phyloP scores from a whole-genome alignment of 2,888 invertebrate genomes.

The Polyommatus iphigenia region DNA sequence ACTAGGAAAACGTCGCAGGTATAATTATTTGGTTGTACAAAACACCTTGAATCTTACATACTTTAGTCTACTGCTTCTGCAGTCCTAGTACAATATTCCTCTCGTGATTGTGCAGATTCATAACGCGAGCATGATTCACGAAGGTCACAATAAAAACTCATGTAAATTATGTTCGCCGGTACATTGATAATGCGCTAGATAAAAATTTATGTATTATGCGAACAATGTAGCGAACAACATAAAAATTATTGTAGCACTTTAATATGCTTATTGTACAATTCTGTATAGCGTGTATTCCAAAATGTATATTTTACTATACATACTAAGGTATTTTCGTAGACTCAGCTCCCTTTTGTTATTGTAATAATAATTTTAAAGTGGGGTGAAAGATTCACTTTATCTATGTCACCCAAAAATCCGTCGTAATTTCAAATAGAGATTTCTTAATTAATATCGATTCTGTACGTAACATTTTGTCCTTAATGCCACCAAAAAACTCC shows the following conservation, averaged over 20 bases:
- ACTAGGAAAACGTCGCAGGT: not conserved
- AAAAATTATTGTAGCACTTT: not conserved
- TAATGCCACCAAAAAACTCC: not conserved
- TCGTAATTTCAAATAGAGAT: too few relatives aligned
- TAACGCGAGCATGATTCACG: conserved; percentile 21
- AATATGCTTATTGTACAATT: not conserved
- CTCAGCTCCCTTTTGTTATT: too few relatives aligned
- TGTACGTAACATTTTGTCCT: not conserved
- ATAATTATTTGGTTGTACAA: not conserved
- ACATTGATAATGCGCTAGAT: conserved; percentile 23
- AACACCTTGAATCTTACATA: conserved; percentile 5
- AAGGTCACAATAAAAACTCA: conserved; percentile 29
- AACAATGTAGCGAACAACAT: conserved; percentile 6
- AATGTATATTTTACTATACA: not conserved
- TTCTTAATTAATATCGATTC: too few relatives aligned
- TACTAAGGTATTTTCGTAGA: not conserved
- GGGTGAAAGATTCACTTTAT: too few relatives aligned
- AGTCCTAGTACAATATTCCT: conserved; percentile 13
- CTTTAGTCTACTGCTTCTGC: not conserved
- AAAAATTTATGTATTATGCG: conserved; percentile 18
- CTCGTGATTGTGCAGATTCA: conserved; percentile 16
- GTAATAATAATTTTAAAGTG: too few relatives aligned
- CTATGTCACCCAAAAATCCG: too few relatives aligned
- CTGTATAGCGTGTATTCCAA: not conserved
- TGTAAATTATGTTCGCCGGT: conserved; percentile 29